Evolutionary conservation across 2,888 invertebrate species (phyloP).

Genomic region (Cerastis rubricosa): DNA sequence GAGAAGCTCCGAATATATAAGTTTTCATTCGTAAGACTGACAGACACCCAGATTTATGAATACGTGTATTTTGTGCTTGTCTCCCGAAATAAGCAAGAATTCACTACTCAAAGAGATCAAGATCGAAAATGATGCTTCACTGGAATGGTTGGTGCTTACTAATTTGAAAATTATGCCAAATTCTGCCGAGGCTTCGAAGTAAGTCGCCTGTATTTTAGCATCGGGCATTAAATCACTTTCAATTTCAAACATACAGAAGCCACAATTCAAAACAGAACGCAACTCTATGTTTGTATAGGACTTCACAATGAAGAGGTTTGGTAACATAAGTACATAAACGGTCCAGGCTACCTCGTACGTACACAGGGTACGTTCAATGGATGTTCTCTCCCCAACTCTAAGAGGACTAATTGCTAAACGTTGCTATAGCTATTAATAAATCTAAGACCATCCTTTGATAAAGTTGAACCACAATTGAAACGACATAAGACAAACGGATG

Average conservation of each 20-base stretch:
- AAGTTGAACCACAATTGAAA: conserved; percentile 76
- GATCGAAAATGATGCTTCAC: conserved; percentile 3
- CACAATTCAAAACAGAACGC: conserved; percentile 42
- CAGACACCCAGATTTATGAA: background rate
- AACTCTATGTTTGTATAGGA: conserved; percentile 55
- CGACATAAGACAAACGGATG: conserved; percentile 84
- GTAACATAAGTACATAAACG: conserved; percentile 55
- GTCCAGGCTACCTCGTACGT: conserved; percentile 37
- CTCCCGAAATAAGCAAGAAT: conserved; percentile 4
- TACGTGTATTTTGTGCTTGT: background rate
- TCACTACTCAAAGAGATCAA: conserved; percentile 7
- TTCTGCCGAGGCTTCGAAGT: conserved; percentile 13
- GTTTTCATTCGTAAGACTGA: conserved; percentile 15
- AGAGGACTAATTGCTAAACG: conserved; percentile 64
- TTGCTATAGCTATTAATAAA: conserved; percentile 67
- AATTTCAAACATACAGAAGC: conserved; percentile 36
- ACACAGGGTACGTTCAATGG: conserved; percentile 58
- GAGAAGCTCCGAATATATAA: conserved; percentile 2
- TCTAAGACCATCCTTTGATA: conserved; percentile 68
- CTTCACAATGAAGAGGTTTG: conserved; percentile 57
- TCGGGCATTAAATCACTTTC: conserved; percentile 32
- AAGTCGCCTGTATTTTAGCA: conserved; percentile 20
- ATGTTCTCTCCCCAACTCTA: conserved; percentile 53
- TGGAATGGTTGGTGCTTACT: conserved; percentile 12
- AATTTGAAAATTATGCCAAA: conserved; percentile 38